Evolutionary conservation across 2,113 vertebrate genomes (phyloP).

Genomic region (Odocoileus hemionus): DNA sequence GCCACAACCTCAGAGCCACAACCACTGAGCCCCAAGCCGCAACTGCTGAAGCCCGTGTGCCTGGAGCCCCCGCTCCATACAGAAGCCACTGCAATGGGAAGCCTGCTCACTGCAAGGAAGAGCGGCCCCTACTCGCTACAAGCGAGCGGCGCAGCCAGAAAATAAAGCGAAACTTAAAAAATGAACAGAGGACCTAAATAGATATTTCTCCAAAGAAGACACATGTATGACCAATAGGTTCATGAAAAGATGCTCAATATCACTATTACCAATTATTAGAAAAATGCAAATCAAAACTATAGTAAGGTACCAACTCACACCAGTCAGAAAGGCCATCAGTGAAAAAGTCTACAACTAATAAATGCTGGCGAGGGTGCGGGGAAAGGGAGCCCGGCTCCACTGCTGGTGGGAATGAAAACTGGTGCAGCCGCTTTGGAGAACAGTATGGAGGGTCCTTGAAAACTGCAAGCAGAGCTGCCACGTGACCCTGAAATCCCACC

Average conservation of each 20-base stretch:
- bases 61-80: neutral
- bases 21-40: neutral
- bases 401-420: neutral
- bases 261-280: neutral
- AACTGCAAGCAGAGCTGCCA: neutral
- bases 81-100: neutral
- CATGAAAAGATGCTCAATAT: neutral
- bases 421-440: neutral
- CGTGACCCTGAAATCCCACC: rapidly evolving
- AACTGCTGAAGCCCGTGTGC: neutral
- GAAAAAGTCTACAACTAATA: neutral
- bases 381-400: neutral
- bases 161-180: neutral
- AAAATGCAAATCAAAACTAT: neutral
- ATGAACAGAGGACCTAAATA: neutral
- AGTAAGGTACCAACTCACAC: neutral
- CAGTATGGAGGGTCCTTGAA: neutral
- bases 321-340: neutral
- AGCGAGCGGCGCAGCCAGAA: rapidly evolving
- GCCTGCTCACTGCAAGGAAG: neutral
- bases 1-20: neutral
- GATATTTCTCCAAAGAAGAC: neutral
- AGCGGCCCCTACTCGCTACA: neutral
- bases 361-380: neutral
- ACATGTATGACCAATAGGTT: rapidly evolving